Evolutionary conservation across 2,113 vertebrate species (phyloP).

Genomic region (Chaetops frenatus): DNA sequence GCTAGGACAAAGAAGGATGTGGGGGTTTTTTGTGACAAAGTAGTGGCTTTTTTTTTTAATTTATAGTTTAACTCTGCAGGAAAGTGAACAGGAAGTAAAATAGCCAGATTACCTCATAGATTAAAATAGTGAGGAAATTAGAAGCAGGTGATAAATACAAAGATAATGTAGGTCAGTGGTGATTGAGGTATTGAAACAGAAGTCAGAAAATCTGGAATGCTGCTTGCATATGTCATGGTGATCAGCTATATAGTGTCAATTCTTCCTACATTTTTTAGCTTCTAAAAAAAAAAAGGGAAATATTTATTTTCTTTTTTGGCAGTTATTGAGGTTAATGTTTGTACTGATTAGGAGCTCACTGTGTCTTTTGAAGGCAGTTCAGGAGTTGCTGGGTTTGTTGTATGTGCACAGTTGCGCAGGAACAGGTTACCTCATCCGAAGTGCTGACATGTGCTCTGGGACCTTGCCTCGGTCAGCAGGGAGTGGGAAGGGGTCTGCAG

Average conservation of each 20-base stretch:
- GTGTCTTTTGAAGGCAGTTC: not conserved
- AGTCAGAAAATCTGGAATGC: not conserved
- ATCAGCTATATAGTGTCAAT: not conserved
- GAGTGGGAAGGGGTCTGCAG: not conserved
- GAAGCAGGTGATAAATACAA: not conserved
- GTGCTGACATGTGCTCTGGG: not conserved
- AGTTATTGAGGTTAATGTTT: not conserved
- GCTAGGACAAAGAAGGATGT: not conserved
- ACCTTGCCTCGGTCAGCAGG: not conserved
- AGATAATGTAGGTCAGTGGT: not conserved
- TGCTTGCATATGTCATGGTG: not conserved
- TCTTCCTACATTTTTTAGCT: not conserved
- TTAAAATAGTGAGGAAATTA: not conserved
- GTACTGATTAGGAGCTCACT: not conserved
- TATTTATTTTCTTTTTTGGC: not conserved
- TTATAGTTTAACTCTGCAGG: not conserved
- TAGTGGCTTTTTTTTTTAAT: not conserved
- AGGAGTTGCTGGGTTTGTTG: not conserved
- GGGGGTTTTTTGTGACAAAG: not conserved
- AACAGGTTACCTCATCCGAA: fast-evolving
- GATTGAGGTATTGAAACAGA: not conserved
- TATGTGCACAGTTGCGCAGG: not conserved
- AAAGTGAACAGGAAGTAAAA: not conserved
- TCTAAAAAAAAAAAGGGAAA: not conserved
- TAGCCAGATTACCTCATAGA: not conserved